A percentile compares a stretch with the other conserved stretches of the same genome.
phyloP scores from a whole-genome alignment of 2,888 invertebrate species.

The Drosophila putrida region DNA sequence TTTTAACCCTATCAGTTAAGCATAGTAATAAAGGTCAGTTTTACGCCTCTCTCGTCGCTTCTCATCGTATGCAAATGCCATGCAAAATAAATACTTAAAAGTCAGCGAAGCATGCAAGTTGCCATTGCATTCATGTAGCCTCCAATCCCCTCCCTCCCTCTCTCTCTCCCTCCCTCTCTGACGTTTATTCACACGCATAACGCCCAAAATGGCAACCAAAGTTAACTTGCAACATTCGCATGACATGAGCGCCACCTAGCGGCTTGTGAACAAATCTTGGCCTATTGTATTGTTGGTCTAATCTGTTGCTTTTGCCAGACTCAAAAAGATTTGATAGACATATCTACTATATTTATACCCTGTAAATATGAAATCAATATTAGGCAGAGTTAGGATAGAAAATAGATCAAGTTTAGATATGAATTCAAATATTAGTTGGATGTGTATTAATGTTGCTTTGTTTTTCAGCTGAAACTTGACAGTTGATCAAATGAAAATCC shows the following conservation, averaged over 20 bases:
- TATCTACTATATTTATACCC: not conserved
- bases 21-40: slow-evolving; percentile 45
- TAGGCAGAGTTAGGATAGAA: no score
- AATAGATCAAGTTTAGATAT: no score
- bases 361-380: not conserved
- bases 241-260: slow-evolving; percentile 51
- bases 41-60: slow-evolving; percentile 32
- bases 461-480: no score
- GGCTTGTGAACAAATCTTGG: slow-evolving; percentile 39
- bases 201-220: slow-evolving; percentile 57
- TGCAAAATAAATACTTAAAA: slow-evolving; percentile 43
- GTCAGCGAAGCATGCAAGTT: slow-evolving; percentile 62
- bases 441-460: no score
- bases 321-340: not conserved
- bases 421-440: no score
- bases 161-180: not conserved
- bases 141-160: not conserved
- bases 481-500: no score
- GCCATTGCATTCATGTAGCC: slow-evolving; percentile 27
- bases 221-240: slow-evolving; percentile 54
- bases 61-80: slow-evolving; percentile 46
- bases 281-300: slow-evolving; percentile 42
- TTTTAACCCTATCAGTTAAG: slow-evolving; percentile 14
- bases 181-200: slow-evolving; percentile 63
- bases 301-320: slow-evolving; percentile 24